Conservation (phyloP, 1,140 invertebrate genomes). For the Drosophila ironensis region DNA sequence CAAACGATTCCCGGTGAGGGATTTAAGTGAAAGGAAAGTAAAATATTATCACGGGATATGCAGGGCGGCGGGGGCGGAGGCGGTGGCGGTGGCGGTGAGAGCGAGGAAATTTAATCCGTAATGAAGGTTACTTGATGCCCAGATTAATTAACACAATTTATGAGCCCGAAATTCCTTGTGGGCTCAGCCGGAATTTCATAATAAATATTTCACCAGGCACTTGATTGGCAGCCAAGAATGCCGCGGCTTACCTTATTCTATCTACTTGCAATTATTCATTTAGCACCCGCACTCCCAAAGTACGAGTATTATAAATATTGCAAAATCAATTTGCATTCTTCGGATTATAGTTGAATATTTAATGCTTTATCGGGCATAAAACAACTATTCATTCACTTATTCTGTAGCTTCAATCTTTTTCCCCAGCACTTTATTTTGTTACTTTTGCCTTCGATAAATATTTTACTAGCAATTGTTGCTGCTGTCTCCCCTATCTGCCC, state of each 20-base stretch:
- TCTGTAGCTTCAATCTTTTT: neutral
- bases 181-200: neutral
- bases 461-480: constrained; percentile 52
- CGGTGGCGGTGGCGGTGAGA: neutral
- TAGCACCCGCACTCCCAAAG: no score
- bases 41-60: neutral
- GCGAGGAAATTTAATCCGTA: constrained; percentile 8
- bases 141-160: constrained; percentile 35
- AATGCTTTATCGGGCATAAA: neutral
- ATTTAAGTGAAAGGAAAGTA: constrained; percentile 10
- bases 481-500: constrained; percentile 6
- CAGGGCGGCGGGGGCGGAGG: neutral
- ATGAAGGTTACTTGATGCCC: constrained; percentile 24
- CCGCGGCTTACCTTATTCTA: neutral
- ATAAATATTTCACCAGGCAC: constrained; percentile 3
- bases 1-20: constrained; percentile 10
- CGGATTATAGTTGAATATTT: neutral
- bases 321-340: neutral
- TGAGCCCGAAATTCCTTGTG: constrained; percentile 19
- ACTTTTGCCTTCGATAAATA: constrained; percentile 44
- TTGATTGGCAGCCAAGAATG: neutral
- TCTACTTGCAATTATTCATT: no score
- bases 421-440: constrained; percentile 20
- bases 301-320: no score
- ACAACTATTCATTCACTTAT: neutral